phyloP scores from a whole-genome alignment of 2,113 vertebrate genomes.

The Carassius carassius region DNA sequence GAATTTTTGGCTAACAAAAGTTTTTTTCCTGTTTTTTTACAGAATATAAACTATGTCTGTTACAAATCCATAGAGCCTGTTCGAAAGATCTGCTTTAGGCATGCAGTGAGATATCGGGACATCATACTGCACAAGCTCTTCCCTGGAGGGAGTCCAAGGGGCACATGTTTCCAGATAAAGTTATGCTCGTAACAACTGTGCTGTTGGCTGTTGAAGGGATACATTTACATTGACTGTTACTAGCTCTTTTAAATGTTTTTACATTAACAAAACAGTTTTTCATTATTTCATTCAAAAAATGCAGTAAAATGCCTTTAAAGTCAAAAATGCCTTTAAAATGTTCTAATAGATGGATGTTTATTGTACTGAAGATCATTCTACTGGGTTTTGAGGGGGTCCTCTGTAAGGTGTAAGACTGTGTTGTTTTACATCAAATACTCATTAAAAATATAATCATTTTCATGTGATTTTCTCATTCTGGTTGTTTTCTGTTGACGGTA shows the following conservation, averaged over 20 bases:
- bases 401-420: not conserved
- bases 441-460: not conserved
- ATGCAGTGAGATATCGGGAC: not conserved
- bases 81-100: not conserved
- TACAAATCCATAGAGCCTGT: not conserved
- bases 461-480: not conserved
- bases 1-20: not conserved
- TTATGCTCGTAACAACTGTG: not conserved
- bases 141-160: not conserved
- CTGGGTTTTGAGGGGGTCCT: not conserved
- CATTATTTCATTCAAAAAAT: not conserved
- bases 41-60: constrained; percentile 24
- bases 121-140: not conserved
- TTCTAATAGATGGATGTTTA: not conserved
- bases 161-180: constrained; percentile 12
- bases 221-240: constrained; percentile 5
- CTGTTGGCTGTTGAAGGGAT: not conserved
- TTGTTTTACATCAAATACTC: not conserved
- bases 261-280: not conserved
- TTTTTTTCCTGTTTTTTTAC: constrained; percentile 4
- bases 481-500: not conserved
- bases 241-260: not conserved
- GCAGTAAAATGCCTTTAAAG: not conserved
- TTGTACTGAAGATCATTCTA: not conserved
- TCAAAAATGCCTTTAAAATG: not conserved